Conservation (phyloP, 2,888 invertebrate genomes). For the Augochlorella aurata region DNA sequence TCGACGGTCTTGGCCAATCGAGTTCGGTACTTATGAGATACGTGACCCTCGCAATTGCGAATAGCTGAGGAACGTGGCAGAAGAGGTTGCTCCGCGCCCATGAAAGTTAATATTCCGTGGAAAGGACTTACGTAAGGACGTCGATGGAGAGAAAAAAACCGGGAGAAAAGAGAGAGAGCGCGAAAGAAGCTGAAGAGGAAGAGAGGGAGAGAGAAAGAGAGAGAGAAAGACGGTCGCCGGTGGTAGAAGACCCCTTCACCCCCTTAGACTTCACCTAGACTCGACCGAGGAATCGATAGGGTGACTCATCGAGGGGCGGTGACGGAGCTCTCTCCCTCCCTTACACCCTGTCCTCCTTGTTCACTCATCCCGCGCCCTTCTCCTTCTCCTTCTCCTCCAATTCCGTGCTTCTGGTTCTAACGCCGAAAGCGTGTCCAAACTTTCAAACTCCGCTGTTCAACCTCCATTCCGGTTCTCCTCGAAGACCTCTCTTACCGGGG, state of each 20-base stretch:
- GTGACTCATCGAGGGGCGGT: slow-evolving; percentile 79
- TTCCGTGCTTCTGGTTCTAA: slow-evolving; percentile 59
- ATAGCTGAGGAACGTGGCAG: slow-evolving; percentile 26
- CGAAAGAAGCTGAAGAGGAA: not conserved
- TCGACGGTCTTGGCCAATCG: slow-evolving; percentile 51
- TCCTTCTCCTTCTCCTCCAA: slow-evolving; percentile 19
- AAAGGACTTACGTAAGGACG: slow-evolving; percentile 67
- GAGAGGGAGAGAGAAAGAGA: slow-evolving; percentile 21
- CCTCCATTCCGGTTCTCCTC: slow-evolving; percentile 30
- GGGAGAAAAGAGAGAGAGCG: slow-evolving; percentile 29
- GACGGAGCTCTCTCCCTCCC: slow-evolving; percentile 71
- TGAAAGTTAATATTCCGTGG: slow-evolving; percentile 73
- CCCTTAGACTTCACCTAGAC: slow-evolving; percentile 63
- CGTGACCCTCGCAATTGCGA: slow-evolving; percentile 57
- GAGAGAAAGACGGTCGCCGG: slow-evolving; percentile 56
- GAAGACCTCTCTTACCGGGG: slow-evolving; percentile 28
- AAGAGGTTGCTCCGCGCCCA: slow-evolving; percentile 54
- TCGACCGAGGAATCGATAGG: slow-evolving; percentile 77
- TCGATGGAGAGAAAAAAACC: slow-evolving; percentile 30
- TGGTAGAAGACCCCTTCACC: slow-evolving; percentile 58
- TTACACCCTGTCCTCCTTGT: slow-evolving; percentile 51
- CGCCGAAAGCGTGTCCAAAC: slow-evolving; percentile 77
- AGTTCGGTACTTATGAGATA: slow-evolving; percentile 46
- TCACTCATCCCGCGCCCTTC: slow-evolving; percentile 53
- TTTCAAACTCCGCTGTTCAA: slow-evolving; percentile 68